Conservation (phyloP, 2,888 invertebrate genomes). For the Melikaiella ostensackeni region DNA sequence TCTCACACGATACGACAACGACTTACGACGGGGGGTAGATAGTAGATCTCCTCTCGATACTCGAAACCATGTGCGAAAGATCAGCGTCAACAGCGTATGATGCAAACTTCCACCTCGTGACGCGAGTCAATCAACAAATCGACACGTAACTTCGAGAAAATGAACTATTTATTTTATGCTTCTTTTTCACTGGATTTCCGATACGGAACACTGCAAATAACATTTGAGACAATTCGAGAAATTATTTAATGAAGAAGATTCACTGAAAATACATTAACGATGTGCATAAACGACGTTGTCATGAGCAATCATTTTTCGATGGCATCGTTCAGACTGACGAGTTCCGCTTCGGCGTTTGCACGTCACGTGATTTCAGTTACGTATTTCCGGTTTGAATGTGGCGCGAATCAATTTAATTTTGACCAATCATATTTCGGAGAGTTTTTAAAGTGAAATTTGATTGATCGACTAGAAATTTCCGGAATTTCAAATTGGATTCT, state of each 20-base stretch:
- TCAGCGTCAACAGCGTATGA: too few species aligned
- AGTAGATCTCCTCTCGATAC: constrained; percentile 28
- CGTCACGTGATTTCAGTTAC: neutral
- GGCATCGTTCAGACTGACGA: constrained; percentile 45
- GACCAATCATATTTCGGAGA: neutral
- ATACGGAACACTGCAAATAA: constrained; percentile 40
- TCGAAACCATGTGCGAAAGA: constrained; percentile 37
- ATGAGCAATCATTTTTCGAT: constrained; percentile 51
- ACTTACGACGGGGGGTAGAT: constrained; percentile 35
- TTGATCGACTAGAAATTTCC: neutral
- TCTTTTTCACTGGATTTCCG: constrained; percentile 43
- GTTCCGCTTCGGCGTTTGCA: neutral
- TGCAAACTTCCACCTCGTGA: constrained; percentile 26
- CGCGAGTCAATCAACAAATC: constrained; percentile 50
- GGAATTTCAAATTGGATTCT: neutral
- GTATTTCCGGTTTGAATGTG: too few species aligned
- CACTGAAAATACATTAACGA: constrained; percentile 35
- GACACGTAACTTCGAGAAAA: constrained; percentile 6
- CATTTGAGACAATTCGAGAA: neutral
- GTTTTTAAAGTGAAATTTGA: neutral
- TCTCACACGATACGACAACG: constrained; percentile 37
- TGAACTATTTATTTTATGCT: constrained; percentile 33
- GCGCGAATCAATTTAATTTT: too few species aligned
- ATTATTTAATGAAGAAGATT: constrained; percentile 21
- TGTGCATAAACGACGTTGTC: constrained; percentile 48